Evolutionary conservation across 2,797 vertebrate genomes (phyloP).

Genomic region (Aldrovandia affinis): DNA sequence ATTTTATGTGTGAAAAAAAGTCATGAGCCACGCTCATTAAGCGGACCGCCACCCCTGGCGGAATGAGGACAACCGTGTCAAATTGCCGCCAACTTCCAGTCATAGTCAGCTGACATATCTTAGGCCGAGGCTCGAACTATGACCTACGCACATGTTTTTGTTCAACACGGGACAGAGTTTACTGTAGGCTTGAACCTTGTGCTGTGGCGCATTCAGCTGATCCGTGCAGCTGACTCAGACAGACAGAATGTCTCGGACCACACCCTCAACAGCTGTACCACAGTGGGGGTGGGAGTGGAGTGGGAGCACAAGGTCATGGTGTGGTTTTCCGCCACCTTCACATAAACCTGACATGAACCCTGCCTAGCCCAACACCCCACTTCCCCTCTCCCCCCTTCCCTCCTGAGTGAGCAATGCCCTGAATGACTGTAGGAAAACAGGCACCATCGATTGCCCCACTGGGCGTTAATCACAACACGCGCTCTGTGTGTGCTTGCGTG

Average conservation of each 20-base stretch:
- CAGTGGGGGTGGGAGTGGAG: neutral
- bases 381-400: neutral
- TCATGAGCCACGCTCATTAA: too few species aligned
- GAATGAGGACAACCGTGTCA: neutral
- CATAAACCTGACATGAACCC: slow-evolving; percentile 7
- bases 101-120: neutral
- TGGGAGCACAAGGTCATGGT: neutral
- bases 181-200: neutral
- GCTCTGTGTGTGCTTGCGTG: neutral
- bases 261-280: neutral
- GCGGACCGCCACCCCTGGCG: too few species aligned
- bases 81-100: neutral
- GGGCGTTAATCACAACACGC: neutral
- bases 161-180: neutral
- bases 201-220: neutral
- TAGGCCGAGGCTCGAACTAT: neutral
- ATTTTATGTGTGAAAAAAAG: too few species aligned
- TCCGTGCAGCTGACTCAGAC: neutral
- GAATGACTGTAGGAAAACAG: neutral
- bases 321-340: neutral
- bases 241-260: neutral
- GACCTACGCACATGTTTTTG: neutral
- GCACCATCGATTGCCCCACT: neutral
- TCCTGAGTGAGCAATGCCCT: neutral
- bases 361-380: neutral